A percentile compares a stretch with the other conserved stretches of the same genome.
phyloP scores from a whole-genome alignment of 2,113 vertebrate species.

The Parus major region DNA sequence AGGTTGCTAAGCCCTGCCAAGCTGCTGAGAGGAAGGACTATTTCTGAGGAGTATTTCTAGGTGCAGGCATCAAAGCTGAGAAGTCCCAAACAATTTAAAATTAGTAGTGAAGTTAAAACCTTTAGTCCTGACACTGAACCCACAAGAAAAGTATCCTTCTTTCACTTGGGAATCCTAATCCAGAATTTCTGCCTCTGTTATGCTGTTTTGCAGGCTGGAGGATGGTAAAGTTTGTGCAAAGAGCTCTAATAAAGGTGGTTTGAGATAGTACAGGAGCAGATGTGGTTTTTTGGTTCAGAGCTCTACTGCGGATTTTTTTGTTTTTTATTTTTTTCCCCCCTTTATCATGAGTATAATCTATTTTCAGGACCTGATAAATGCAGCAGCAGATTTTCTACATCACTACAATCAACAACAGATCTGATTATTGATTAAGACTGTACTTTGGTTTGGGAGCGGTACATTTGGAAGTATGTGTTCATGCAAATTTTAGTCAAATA shows the following conservation, averaged over 20 bases:
- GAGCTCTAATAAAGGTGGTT: not conserved
- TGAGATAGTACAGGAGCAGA: not conserved
- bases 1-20: not conserved
- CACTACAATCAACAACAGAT: not conserved
- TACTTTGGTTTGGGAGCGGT: not conserved
- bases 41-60: not conserved
- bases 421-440: not conserved
- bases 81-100: not conserved
- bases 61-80: not conserved
- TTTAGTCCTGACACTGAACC: not conserved
- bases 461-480: not conserved
- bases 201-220: not conserved
- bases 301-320: not conserved
- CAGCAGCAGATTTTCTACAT: not conserved
- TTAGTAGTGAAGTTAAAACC: not conserved
- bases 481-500: not conserved
- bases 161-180: not conserved
- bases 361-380: not conserved
- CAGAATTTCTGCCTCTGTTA: not conserved
- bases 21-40: not conserved
- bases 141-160: not conserved
- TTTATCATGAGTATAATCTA: rapidly evolving
- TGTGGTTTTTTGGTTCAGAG: not conserved
- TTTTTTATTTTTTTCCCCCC: no score
- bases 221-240: not conserved